A percentile compares a stretch with the other conserved stretches of the same genome.
Evolutionary conservation across 2,113 vertebrate species (phyloP).

Genomic region (Strix aluco): DNA sequence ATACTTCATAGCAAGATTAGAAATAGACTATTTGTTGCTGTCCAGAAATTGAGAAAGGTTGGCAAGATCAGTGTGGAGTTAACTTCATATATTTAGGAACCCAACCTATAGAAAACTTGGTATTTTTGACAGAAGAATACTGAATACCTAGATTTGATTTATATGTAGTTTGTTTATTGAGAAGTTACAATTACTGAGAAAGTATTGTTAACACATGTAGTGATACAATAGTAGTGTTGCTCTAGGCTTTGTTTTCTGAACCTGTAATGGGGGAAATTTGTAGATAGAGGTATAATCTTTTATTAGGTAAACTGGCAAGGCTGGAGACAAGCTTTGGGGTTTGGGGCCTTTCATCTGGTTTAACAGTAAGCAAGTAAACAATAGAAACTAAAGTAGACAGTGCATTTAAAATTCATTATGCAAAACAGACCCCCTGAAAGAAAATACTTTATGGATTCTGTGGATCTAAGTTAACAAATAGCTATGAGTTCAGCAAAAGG

Average conservation of each 20-base stretch:
- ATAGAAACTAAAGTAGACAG: neutral
- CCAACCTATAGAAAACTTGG: neutral
- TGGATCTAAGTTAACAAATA: neutral
- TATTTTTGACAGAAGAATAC: neutral
- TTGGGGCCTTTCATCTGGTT: neutral
- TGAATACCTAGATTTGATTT: neutral
- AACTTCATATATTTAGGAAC: neutral
- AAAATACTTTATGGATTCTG: neutral
- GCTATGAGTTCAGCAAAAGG: neutral
- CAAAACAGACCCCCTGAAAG: neutral
- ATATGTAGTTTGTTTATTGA: neutral
- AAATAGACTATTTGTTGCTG: neutral
- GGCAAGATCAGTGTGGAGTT: neutral
- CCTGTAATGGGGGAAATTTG: neutral
- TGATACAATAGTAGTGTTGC: neutral
- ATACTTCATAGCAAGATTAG: slow-evolving; percentile 15
- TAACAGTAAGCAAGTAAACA: neutral
- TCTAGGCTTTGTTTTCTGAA: neutral
- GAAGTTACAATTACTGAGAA: neutral
- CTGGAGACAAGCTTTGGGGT: neutral
- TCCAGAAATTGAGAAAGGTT: neutral
- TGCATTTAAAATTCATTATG: neutral
- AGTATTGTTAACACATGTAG: rapidly evolving
- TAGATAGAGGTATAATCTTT: neutral
- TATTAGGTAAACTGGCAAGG: neutral